Conservation (phyloP, 2,797 vertebrate species). For the Hemitrygon akajei region DNA sequence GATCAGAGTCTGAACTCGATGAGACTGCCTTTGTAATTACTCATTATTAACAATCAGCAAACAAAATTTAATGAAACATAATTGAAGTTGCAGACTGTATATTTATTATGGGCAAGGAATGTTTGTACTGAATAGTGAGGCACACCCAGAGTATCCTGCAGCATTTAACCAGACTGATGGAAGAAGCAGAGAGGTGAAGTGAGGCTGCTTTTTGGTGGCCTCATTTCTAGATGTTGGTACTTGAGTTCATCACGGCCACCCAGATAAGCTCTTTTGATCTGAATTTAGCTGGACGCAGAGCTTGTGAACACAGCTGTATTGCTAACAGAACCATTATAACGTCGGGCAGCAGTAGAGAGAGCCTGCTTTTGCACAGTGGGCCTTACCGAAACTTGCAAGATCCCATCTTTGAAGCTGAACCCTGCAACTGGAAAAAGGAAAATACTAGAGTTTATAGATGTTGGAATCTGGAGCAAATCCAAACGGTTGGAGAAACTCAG, state of each 20-base stretch:
- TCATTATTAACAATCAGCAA: background rate
- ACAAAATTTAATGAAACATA: background rate
- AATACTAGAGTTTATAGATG: too few species aligned
- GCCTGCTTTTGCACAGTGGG: background rate
- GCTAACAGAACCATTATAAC: background rate
- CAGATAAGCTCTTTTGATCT: background rate
- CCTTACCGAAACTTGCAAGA: background rate
- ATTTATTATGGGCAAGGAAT: background rate
- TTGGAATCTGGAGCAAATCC: too few species aligned
- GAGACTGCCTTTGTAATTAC: background rate
- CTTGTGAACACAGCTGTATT: fast-evolving
- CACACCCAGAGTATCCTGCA: background rate
- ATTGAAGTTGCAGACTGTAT: background rate
- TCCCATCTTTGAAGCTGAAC: background rate
- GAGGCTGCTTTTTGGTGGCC: background rate
- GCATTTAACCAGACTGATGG: background rate
- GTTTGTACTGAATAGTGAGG: background rate
- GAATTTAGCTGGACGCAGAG: background rate
- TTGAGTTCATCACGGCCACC: background rate
- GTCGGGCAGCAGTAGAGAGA: background rate
- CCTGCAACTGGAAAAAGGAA: background rate
- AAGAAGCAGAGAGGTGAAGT: background rate
- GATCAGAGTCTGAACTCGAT: background rate
- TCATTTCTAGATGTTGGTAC: background rate
- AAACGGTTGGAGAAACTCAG: too few species aligned